Percentiles rank a stretch among this genome's conserved stretches.
phyloP scores from a whole-genome alignment of 2,113 vertebrate species.

The Takifugu bimaculatus region DNA sequence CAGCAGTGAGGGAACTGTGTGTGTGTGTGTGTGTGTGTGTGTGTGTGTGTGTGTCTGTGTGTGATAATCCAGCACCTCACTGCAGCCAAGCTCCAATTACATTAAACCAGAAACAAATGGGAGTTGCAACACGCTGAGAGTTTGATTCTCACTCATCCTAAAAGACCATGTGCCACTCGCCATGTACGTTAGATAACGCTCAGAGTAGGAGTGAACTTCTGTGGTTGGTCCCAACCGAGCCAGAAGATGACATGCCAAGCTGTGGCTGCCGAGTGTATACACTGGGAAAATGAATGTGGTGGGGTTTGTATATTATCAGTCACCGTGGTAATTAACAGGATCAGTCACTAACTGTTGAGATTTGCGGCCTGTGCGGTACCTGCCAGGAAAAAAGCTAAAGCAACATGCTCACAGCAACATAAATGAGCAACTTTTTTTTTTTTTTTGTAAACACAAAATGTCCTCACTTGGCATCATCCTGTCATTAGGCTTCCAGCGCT shows the following conservation, averaged over 20 bases:
- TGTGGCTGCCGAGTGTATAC: constrained; percentile 12
- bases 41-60: constrained; percentile 6
- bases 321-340: constrained; percentile 30
- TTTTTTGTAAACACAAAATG: constrained; percentile 15
- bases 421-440: constrained; percentile 5
- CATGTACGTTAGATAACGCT: constrained; percentile 51
- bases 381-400: constrained; percentile 44
- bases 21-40: background rate
- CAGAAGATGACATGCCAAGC: constrained; percentile 25
- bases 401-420: constrained; percentile 12
- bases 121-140: constrained; percentile 45
- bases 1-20: constrained; percentile 26
- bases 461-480: constrained; percentile 1
- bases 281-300: background rate
- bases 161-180: constrained; percentile 22
- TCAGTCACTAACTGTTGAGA: constrained; percentile 21
- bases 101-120: constrained; percentile 49
- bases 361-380: constrained; percentile 23
- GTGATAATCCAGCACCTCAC: constrained; percentile 17
- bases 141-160: constrained; percentile 16
- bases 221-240: constrained; percentile 3
- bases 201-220: constrained; percentile 30
- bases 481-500: constrained; percentile 4
- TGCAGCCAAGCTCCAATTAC: constrained; percentile 45
- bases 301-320: constrained; percentile 26